Base-by-base conservation (phyloP, 2,888 invertebrate species). In the Andrena hattorfiana region DNA sequence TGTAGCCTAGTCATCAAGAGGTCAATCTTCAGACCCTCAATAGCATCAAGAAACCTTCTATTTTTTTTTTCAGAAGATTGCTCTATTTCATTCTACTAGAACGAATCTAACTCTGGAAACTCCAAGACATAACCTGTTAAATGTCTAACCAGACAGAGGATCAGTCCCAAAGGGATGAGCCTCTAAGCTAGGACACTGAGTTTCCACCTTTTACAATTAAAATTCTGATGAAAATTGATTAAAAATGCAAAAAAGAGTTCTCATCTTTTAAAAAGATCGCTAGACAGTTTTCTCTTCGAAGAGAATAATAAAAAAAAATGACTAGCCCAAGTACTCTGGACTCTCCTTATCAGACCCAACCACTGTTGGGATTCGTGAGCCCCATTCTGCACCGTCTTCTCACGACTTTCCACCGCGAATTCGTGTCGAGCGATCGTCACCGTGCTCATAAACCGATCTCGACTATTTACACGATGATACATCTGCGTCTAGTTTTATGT, bases 381-480 rank as follows among this genome's bases (percentile, higher is more conserved):
- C 4, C 26, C 6, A 51, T 20, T 56, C 56, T 56, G 56, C 56
- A 56, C 23, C 56, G 56, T 56, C 26, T 56, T 56, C 56, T 56
- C 56, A 10, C 42, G 26, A 48, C 23, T 16, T 64, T 42, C 4
- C 6, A 42, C n/a, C 64, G 64, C 42, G 64, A 13, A 23, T 56
- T 0, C 20, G 1, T 26, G 26, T 7, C 35, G 10, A 8, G 23
- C 49, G 30, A n/a, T 63, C 48, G 30, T 60, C 72, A 48, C 10
- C 23, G 56, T 26, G 23, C 23, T 56, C 56, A 10, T 26, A 56
- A 56, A 26, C 23, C 2, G 60, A 60, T n/a, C 59, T 32, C 8
- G 26, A 28, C 62, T 70, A 67, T 63, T 76, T 59, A 68, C 54
- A 72, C 62, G 13, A 42, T 42, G 13, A 42, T 42, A 56, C 35